Conservation (phyloP, 2,888 invertebrate genomes). For the Glaucopsyche alexis region DNA sequence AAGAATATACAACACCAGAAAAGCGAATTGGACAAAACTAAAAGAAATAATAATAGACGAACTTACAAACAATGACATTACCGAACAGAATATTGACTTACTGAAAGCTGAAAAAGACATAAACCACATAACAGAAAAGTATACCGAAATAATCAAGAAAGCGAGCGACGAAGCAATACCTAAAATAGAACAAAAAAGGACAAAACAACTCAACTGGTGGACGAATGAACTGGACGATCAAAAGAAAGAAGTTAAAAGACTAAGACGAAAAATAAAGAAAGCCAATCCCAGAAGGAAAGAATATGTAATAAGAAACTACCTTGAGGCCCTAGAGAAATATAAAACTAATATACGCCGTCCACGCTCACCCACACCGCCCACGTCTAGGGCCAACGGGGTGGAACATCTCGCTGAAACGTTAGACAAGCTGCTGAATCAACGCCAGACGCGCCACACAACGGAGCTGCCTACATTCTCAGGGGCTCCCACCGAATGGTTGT, state of each 20-base stretch:
- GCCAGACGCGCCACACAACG: too few relatives aligned
- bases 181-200: background rate
- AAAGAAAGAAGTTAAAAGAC: slow-evolving; percentile 28
- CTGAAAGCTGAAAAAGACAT: background rate
- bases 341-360: slow-evolving; percentile 9
- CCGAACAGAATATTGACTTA: background rate
- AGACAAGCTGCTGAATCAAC: too few relatives aligned
- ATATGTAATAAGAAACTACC: slow-evolving; percentile 27
- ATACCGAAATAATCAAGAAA: background rate
- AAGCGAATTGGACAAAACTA: slow-evolving; percentile 23
- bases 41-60: background rate
- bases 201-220: slow-evolving; percentile 31
- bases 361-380: too few relatives aligned
- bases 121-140: background rate
- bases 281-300: slow-evolving; percentile 21
- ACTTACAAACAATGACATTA: background rate
- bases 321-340: slow-evolving; percentile 16
- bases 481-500: too few relatives aligned
- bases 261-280: slow-evolving; percentile 23
- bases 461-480: too few relatives aligned
- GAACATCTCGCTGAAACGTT: too few relatives aligned
- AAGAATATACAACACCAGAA: slow-evolving; percentile 29
- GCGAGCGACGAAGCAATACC: slow-evolving; percentile 2
- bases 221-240: slow-evolving; percentile 2
- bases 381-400: too few relatives aligned